Conservation (phyloP, 2,888 invertebrate species). For the Andrena hattorfiana region DNA sequence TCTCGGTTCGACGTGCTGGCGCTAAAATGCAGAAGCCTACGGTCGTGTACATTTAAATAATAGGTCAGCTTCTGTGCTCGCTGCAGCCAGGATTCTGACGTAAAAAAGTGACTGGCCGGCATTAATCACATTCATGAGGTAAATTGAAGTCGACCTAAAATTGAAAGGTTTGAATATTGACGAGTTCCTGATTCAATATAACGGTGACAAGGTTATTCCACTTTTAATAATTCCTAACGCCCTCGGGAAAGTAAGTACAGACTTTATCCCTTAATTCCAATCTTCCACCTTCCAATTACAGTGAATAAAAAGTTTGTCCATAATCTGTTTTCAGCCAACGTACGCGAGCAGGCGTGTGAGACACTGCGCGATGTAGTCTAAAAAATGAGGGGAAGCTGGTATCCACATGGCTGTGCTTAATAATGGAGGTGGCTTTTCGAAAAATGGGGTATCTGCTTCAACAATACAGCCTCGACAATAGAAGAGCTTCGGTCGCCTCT, state of each 20-base stretch:
- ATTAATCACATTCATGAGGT: neutral
- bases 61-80: constrained; percentile 1
- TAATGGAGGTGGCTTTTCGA: neutral
- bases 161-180: neutral
- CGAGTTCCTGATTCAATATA: neutral
- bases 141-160: neutral
- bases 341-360: too few relatives aligned
- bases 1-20: neutral
- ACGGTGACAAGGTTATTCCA: neutral
- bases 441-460: neutral
- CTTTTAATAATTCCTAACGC: neutral
- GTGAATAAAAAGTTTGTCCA: too few relatives aligned
- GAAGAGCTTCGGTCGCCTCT: neutral
- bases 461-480: neutral
- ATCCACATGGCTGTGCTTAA: too few relatives aligned
- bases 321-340: too few relatives aligned
- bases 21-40: neutral
- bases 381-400: too few relatives aligned
- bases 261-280: too few relatives aligned
- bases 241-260: too few relatives aligned
- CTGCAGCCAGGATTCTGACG: neutral
- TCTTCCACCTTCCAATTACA: too few relatives aligned
- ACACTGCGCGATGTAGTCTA: too few relatives aligned
- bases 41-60: neutral
- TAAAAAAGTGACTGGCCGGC: too few relatives aligned